These are phyloP conservation scores for Smittia sp. DNA, from an alignment of 2,888 invertebrate genomes.

Conservation along the genomic window DNA sequence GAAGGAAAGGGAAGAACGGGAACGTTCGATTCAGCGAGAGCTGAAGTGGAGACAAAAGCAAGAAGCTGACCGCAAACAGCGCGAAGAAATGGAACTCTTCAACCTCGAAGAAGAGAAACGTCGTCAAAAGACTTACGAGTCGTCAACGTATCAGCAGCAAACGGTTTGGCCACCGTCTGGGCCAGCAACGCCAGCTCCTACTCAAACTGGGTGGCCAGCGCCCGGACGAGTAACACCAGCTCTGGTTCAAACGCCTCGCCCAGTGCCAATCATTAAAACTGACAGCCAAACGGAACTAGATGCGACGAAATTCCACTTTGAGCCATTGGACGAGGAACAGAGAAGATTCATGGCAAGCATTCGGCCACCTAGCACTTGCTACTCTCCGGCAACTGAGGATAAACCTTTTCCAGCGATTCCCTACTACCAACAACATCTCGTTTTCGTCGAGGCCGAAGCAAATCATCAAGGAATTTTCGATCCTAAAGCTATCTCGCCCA, in stretches of 20 bases:
- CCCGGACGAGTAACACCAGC: background rate
- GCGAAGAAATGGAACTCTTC: constrained; percentile 28
- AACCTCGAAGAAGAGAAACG: constrained; percentile 30
- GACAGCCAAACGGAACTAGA: constrained; percentile 25
- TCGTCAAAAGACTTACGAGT: constrained; percentile 10
- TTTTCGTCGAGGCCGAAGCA: constrained; percentile 64
- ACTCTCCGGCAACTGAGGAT: constrained; percentile 35
- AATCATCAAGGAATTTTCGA: constrained; percentile 61
- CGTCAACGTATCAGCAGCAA: constrained; percentile 21
- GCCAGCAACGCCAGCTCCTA: constrained; percentile 2
- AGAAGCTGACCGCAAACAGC: constrained; percentile 27
- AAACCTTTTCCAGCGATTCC: constrained; percentile 74
- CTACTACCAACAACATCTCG: constrained; percentile 74
- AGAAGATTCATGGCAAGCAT: constrained; percentile 32
- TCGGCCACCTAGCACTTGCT: constrained; percentile 40
- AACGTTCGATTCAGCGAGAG: constrained; percentile 3
- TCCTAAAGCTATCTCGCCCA: constrained; percentile 62
- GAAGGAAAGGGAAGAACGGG: background rate
- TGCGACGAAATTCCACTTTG: constrained; percentile 26
- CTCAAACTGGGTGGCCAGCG: constrained; percentile 23
- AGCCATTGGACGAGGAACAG: constrained; percentile 61
- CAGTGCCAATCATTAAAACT: constrained; percentile 33
- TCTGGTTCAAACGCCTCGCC: background rate
- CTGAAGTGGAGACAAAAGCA: constrained; percentile 16
- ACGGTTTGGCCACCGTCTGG: constrained; percentile 19